A percentile compares a stretch with the other conserved stretches of the same genome.
Evolutionary conservation across 2,113 vertebrate genomes (phyloP).

Genomic region (Urocitellus parryii): DNA sequence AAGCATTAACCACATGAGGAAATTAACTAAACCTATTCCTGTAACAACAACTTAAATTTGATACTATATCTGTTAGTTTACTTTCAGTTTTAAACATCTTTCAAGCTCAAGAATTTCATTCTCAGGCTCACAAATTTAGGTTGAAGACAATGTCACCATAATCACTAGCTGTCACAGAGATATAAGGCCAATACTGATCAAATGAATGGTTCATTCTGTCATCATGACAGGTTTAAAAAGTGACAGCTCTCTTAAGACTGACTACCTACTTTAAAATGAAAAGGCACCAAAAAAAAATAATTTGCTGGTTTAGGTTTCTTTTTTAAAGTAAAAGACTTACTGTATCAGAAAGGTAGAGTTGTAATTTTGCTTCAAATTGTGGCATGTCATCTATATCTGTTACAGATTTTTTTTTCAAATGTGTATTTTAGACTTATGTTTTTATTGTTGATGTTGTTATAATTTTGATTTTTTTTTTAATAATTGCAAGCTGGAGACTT

Average conservation of each 20-base stretch:
- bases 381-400: background rate
- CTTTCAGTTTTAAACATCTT: conserved; percentile 48
- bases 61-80: conserved; percentile 4
- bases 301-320: background rate
- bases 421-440: background rate
- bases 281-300: background rate
- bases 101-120: conserved; percentile 56
- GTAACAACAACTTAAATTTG: background rate
- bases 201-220: conserved; percentile 47
- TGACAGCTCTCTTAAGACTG: conserved; percentile 32
- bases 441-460: background rate
- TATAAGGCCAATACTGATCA: conserved; percentile 7
- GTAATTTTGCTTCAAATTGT: background rate
- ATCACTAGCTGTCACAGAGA: conserved; percentile 66
- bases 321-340: background rate
- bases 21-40: conserved; percentile 33
- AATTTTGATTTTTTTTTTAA: background rate
- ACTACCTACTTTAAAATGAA: background rate
- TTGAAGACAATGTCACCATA: conserved; percentile 63
- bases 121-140: conserved; percentile 40
- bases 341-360: background rate
- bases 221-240: conserved; percentile 54
- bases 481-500: too few species aligned
- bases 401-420: background rate
- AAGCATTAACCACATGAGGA: background rate